These are phyloP conservation scores for Limnephilus auricula DNA, from an alignment of 2,888 invertebrate species.

Conservation along the genomic window DNA sequence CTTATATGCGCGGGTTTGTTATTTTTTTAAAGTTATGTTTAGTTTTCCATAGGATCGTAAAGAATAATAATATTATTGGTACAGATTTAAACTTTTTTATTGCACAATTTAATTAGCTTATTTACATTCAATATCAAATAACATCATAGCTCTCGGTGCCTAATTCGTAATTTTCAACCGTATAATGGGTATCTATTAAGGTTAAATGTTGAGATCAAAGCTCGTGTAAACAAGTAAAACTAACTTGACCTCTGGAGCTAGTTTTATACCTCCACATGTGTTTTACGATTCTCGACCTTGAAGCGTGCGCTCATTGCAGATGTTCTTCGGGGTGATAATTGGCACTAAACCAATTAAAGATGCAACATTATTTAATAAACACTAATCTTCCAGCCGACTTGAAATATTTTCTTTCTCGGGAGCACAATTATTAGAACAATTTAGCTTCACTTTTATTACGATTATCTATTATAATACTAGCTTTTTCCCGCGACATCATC, in stretches of 20 bases:
- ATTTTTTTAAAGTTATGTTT: too few species aligned
- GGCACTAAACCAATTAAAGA: neutral
- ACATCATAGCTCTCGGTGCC: neutral
- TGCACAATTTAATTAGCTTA: neutral
- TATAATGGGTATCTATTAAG: neutral
- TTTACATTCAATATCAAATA: neutral
- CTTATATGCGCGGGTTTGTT: too few species aligned
- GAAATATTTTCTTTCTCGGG: neutral
- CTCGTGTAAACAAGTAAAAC: neutral
- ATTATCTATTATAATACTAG: neutral
- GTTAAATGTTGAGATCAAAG: neutral
- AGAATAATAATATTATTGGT: too few species aligned
- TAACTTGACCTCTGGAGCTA: neutral
- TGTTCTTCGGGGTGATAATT: neutral
- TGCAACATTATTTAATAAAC: neutral
- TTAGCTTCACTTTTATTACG: neutral
- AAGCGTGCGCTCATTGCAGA: neutral
- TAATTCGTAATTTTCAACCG: neutral
- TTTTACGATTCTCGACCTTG: neutral
- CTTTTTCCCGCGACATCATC: too few species aligned
- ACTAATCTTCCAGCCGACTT: neutral
- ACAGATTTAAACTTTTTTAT: neutral
- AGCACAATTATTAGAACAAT: neutral
- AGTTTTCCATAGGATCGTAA: too few species aligned
- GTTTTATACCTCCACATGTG: neutral